A percentile compares a stretch with the other conserved stretches of the same genome.
Evolutionary conservation across 1,140 invertebrate species (phyloP).

Genomic region (Tetragonula clypearis): DNA sequence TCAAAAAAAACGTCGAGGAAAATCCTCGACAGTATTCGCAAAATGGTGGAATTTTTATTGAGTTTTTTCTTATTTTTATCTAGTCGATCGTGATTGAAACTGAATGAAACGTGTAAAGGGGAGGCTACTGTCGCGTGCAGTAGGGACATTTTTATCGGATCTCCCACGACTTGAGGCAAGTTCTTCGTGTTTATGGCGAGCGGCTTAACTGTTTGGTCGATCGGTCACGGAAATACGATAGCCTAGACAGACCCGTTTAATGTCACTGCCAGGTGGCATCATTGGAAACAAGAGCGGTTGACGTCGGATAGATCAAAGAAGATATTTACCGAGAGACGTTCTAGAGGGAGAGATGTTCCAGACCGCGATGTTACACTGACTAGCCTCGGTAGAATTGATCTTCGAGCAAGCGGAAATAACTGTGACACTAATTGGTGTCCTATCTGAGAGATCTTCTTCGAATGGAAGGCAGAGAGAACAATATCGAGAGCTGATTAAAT

Average conservation of each 20-base stretch:
- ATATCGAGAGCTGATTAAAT: not conserved
- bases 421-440: not conserved
- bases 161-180: not conserved
- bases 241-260: not conserved
- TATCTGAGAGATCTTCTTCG: not conserved
- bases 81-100: not conserved
- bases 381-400: not conserved
- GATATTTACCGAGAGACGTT: not conserved
- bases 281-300: not conserved
- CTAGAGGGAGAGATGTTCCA: not conserved
- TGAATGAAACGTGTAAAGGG: not conserved
- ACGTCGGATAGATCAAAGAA: not conserved
- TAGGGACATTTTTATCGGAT: conserved; percentile 6
- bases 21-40: not conserved
- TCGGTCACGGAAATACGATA: conserved; percentile 9
- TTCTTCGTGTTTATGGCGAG: conserved; percentile 19
- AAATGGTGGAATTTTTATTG: not conserved
- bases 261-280: conserved; percentile 21
- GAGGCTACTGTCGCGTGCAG: not conserved
- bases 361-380: not conserved
- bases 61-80: too few species aligned
- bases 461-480: not conserved
- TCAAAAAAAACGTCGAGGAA: not conserved
- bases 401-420: not conserved
- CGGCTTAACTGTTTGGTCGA: conserved; percentile 24